Conservation (phyloP, 2,888 invertebrate species). For the Poecilus cupreus region DNA sequence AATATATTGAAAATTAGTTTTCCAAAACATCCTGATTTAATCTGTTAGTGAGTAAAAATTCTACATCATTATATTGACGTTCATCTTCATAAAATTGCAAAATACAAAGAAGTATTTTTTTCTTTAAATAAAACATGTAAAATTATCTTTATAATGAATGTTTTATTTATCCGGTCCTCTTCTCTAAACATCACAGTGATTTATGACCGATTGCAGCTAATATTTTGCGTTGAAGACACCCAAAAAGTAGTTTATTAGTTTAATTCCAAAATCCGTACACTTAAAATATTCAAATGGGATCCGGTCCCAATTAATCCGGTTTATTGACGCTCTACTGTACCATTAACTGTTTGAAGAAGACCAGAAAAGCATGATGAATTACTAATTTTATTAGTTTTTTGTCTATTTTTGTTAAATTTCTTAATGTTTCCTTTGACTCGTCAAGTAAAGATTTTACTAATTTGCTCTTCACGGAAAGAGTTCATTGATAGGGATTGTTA, state of each 20-base stretch:
- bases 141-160: too few relatives aligned
- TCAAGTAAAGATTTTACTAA: not conserved
- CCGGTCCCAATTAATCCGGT: too few relatives aligned
- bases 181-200: too few relatives aligned
- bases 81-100: slow-evolving; percentile 52
- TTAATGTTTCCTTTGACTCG: not conserved
- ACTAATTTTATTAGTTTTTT: slow-evolving; percentile 36
- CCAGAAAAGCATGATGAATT: slow-evolving; percentile 52
- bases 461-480: not conserved
- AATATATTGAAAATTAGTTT: slow-evolving; percentile 62
- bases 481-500: not conserved
- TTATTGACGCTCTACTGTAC: too few relatives aligned
- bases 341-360: slow-evolving; percentile 16
- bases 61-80: slow-evolving; percentile 55
- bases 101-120: too few relatives aligned
- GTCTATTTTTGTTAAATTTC: not conserved
- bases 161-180: too few relatives aligned
- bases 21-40: slow-evolving; percentile 62
- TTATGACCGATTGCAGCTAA: too few relatives aligned
- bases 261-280: too few relatives aligned
- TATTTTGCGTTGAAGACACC: too few relatives aligned
- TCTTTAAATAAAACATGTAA: too few relatives aligned
- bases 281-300: too few relatives aligned
- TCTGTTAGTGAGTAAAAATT: slow-evolving; percentile 61
- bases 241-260: too few relatives aligned